Evolutionary conservation across 2,113 vertebrate genomes (phyloP), one percentile per base, ranked within the genome.

Genomic region (Pseudorectes ferrugineus): DNA sequence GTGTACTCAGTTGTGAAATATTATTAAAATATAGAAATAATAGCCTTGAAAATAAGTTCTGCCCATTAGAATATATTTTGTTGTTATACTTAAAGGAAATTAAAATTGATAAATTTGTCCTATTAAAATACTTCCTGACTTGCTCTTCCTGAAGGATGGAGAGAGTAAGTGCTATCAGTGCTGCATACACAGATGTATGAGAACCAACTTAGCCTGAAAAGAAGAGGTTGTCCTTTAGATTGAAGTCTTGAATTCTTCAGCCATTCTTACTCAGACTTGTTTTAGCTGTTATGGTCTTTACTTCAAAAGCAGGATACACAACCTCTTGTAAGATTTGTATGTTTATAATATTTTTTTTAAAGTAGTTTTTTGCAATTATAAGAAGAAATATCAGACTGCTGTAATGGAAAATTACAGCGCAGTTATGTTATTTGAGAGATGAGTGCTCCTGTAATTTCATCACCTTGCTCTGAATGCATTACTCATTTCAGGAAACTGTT

Each of bases 361-460:
- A 76, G 35, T 19, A 7, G 6, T 52, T 82, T 90, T 84, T 93
- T 83, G 2, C 35, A 87, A 7, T 62, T 82, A 40, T 43, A 36
- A 70, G 42, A 35, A 85, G 33, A 87, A 48, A 92, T 80, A 75
- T 48, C 43, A 73, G 38, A 54, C 36, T 79, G 28, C 43, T 74
- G 26, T 65, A 49, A 76, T 77, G 51, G 62, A 55, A 91, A 85
- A 91, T 88, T 94, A 26, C 10, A 5, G 42, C 26, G 58, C 18
- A 85, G 55, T 68, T 77, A 40, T 38, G 26, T 40, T 43, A 82
- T 59, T 38, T 73, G 67, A 59, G n/a, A 74, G 77, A 35, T 62
- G 59, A 89, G 51, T 79, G 43, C 75, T 85, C 17, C 55, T 90
- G 65, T 92, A 85, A 77, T 92, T 96, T 93, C 70, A 75, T 71